Evolutionary conservation across 2,888 invertebrate species (phyloP), one percentile per base, ranked within the genome.

Genomic region (Eupithecia subumbrata): DNA sequence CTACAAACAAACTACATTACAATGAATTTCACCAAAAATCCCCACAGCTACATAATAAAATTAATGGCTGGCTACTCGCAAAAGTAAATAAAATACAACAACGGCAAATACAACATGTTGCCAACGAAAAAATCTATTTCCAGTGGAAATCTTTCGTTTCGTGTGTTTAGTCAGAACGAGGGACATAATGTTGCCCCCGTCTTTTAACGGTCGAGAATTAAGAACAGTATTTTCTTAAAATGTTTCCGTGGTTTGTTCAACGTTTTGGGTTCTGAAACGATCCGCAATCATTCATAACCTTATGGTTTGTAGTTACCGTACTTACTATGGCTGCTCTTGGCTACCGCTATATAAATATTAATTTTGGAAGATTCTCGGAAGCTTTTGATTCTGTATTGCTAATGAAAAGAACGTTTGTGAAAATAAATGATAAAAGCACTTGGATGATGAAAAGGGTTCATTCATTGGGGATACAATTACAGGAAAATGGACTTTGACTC

Each of bases 1-100:
- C 11, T 56, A 56, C 60, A 25, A 60, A 60, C 5, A 60, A 64
- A 64, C 56, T 71, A 16, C 56, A 87, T 83, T 87, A 87, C 90
- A 88, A 90, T 90, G 91, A 90, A 90, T 91, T 90, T 83, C 84
- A 84, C 87, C 86, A 88, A 90, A 89, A 74, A 71, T 89, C 86
- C 86, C 84, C 84, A 85, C 84, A 81, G 84, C 85, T 86, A 84
- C 87, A 84, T 82, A 37, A 37, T 37, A 37, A 37, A 76, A 80
- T 82, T 80, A 77, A 79, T 74, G 69, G 66, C 67, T 82, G 76
- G 78, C 74, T 79, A 76, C 78, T 79, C 76, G 77, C 76, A 72
- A 81, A 40, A 77, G 77, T 81, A 85, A 84, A 82, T 73, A 83
- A 85, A 78, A 76, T 74, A 67, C 69, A 72, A 72, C 64, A 71